Evolutionary conservation across 1,140 invertebrate genomes (phyloP), one percentile per base, ranked within the genome.

Genomic region (Cataglyphis hispanica): DNA sequence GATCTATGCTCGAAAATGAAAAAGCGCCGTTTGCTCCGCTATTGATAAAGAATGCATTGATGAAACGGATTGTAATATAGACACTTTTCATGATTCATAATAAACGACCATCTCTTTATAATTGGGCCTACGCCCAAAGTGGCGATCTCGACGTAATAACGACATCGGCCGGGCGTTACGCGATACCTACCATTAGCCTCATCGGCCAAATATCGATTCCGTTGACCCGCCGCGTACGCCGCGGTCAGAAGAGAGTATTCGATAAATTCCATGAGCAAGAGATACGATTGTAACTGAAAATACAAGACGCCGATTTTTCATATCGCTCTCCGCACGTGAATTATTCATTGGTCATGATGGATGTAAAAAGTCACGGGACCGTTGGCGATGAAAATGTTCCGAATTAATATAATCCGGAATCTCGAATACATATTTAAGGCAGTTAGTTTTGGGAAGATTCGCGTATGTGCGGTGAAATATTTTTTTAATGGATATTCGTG

Each of bases 61-160:
- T 31, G 50, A 74, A 67, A 46, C 25, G 58, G 37, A 69, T 3
- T 19, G 19, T 10, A 40, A 6, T 8, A 3, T 0, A 3, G 40
- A 60, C 31, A 46, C 56, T 81, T 58, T 78, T 53, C 11, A 22
- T 10, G 7, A 27, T 11, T 61, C 76, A 66, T 83, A 63, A 66
- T 61, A 16, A 37, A 37, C 37, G 56, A 13, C 67, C 61, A 22
- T n/a, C 50, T 46, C 64, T 67, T 85, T 64, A 78, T 50, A 89
- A 85, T 85, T 56, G 67, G 66, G 88, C 46, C 70, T 80, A 85
- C 81, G 81, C 63, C 46, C 77, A 87, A 87, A 90, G 77, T 86
- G 88, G 64, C 56, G 89, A 90, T 90, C 86, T 87, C 89, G 13
- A 10, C 63, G 76, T 90, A 90, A 90, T 90, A 87, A 90, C 86